These are phyloP conservation scores for Clarias laeviceps DNA, from an alignment of 2,797 vertebrate species.

Conservation along the genomic window DNA sequence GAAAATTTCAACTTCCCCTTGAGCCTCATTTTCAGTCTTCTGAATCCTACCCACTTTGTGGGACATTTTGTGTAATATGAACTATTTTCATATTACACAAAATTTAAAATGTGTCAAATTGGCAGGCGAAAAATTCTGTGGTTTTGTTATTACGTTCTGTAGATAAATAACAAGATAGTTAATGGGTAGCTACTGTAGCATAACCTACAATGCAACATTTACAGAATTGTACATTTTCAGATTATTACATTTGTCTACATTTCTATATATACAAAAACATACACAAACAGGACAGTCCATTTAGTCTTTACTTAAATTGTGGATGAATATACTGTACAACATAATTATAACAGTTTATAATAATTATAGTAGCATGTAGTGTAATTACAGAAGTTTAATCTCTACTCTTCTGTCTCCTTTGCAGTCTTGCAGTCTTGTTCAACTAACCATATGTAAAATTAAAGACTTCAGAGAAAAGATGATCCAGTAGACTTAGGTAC, in stretches of 20 bases:
- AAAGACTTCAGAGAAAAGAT: conserved; percentile 42
- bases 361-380: conserved; percentile 24
- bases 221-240: neutral
- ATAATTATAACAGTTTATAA: conserved; percentile 22
- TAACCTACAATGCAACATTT: neutral
- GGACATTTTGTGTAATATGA: too few relatives aligned
- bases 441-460: conserved; percentile 46
- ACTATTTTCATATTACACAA: too few relatives aligned
- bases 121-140: neutral
- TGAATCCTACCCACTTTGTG: conserved; percentile 36
- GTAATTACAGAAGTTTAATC: conserved; percentile 38
- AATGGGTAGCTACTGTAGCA: neutral
- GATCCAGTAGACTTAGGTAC: conserved; percentile 21
- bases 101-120: neutral
- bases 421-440: conserved; percentile 32
- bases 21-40: conserved; percentile 72
- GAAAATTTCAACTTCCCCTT: conserved; percentile 78
- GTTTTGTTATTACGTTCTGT: neutral
- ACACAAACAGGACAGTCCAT: neutral
- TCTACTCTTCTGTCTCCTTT: conserved; percentile 23
- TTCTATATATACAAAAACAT: neutral
- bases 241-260: neutral
- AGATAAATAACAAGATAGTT: neutral
- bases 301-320: conserved; percentile 9
- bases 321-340: conserved; percentile 20